Conservation (phyloP, 2,888 invertebrate genomes). For the Drosophila picticornis region DNA sequence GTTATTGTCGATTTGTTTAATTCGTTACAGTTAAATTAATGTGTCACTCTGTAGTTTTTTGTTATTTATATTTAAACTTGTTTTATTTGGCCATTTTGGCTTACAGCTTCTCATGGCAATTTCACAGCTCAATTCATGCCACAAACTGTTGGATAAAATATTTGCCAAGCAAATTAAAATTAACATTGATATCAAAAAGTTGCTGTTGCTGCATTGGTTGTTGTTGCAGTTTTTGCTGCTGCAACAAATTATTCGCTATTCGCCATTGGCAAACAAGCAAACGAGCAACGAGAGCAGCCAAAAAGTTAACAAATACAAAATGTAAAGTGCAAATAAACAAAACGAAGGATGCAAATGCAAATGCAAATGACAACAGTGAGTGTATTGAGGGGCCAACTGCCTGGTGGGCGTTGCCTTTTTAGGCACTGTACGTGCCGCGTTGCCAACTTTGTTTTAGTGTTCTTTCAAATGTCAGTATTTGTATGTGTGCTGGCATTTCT, state of each 20-base stretch:
- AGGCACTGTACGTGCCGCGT: conserved; percentile 53
- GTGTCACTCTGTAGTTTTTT: conserved; percentile 20
- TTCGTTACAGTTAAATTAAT: conserved; percentile 7
- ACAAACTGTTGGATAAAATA: conserved; percentile 65
- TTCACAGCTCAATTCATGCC: conserved; percentile 64
- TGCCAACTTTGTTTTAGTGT: conserved; percentile 38
- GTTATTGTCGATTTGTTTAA: not conserved
- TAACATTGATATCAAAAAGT: conserved; percentile 74
- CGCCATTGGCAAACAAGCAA: conserved; percentile 55
- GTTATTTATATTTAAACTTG: conserved; percentile 35
- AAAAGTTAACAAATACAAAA: conserved; percentile 72
- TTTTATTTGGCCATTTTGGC: conserved; percentile 22
- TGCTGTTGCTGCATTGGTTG: conserved; percentile 28
- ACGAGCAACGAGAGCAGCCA: conserved; percentile 26
- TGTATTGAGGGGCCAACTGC: not conserved
- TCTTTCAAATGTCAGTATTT: conserved; percentile 7
- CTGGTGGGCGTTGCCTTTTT: conserved; percentile 22
- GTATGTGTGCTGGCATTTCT: conserved; percentile 9
- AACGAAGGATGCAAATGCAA: conserved; percentile 55
- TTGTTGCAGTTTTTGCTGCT: conserved; percentile 35
- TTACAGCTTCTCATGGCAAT: conserved; percentile 39
- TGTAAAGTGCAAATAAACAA: conserved; percentile 71
- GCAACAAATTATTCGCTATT: conserved; percentile 69
- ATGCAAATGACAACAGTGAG: conserved; percentile 25
- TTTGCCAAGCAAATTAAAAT: conserved; percentile 78